Evolutionary conservation across 2,888 invertebrate genomes (phyloP).

Genomic region (Crioceris asparagi): DNA sequence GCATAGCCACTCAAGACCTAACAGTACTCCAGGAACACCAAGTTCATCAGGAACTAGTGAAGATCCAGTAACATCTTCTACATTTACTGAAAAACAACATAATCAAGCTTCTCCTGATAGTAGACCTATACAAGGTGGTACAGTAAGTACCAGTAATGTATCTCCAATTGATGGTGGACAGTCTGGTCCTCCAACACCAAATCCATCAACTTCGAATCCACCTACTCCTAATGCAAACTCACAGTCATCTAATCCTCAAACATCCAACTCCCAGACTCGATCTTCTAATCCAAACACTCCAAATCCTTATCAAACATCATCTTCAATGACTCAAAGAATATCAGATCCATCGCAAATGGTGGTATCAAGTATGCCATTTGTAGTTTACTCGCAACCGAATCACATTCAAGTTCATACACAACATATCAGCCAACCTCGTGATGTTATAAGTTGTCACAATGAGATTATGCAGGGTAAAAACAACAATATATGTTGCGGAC

Average conservation of each 20-base stretch:
- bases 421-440: neutral
- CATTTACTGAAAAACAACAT: constrained; percentile 47
- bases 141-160: constrained; percentile 74
- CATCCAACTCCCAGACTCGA: no score
- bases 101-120: constrained; percentile 47
- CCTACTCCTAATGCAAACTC: no score
- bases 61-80: constrained; percentile 60
- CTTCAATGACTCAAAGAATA: constrained; percentile 14
- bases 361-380: constrained; percentile 15
- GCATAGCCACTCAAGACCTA: constrained; percentile 35
- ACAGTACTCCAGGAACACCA: constrained; percentile 42
- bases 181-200: constrained; percentile 43
- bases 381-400: constrained; percentile 15
- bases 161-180: constrained; percentile 44
- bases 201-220: constrained; percentile 32
- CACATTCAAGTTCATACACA: no score
- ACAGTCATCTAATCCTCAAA: constrained; percentile 17
- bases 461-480: neutral
- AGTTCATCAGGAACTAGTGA: constrained; percentile 45
- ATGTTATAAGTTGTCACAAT: neutral
- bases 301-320: constrained; percentile 3
- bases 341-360: constrained; percentile 15
- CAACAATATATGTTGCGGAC: neutral
- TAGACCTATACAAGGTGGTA: constrained; percentile 73
- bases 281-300: neutral